A percentile compares a stretch with the other conserved stretches of the same genome.
These are phyloP conservation scores for Elanoides forficatus DNA, from an alignment of 2,113 vertebrate genomes.

Conservation along the genomic window DNA sequence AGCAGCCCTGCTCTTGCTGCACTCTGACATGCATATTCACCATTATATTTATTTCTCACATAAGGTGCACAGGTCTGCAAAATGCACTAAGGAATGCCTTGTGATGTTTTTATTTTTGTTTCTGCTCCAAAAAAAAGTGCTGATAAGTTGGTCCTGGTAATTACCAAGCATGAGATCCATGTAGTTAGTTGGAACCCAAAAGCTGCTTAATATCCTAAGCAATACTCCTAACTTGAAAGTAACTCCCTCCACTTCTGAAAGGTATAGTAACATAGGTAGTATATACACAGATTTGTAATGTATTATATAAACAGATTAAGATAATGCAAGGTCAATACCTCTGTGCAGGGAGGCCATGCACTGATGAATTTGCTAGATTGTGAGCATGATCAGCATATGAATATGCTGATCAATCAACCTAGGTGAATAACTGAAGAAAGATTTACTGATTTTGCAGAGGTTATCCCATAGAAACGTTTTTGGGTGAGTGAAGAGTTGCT, in stretches of 20 bases:
- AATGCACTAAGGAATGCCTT: not conserved
- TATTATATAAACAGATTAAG: not conserved
- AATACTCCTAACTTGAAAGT: not conserved
- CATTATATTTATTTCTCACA: not conserved
- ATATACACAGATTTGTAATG: not conserved
- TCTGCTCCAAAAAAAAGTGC: not conserved
- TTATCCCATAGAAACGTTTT: not conserved
- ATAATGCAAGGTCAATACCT: not conserved
- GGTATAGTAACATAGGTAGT: not conserved
- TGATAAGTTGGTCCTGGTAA: not conserved
- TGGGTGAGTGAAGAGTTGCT: not conserved
- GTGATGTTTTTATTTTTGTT: not conserved
- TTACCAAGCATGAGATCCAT: not conserved
- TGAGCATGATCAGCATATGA: not conserved
- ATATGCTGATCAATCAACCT: not conserved
- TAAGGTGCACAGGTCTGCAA: not conserved
- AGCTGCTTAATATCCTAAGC: not conserved
- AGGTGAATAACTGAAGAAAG: not conserved
- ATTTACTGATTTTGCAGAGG: not conserved
- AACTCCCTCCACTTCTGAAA: not conserved
- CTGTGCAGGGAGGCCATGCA: not conserved
- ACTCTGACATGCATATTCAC: not conserved
- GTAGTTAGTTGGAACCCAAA: not conserved
- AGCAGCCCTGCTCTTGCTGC: not conserved
- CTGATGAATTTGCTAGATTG: not conserved